phyloP scores from a whole-genome alignment of 2,113 vertebrate genomes.

The Thermophis baileyi region DNA sequence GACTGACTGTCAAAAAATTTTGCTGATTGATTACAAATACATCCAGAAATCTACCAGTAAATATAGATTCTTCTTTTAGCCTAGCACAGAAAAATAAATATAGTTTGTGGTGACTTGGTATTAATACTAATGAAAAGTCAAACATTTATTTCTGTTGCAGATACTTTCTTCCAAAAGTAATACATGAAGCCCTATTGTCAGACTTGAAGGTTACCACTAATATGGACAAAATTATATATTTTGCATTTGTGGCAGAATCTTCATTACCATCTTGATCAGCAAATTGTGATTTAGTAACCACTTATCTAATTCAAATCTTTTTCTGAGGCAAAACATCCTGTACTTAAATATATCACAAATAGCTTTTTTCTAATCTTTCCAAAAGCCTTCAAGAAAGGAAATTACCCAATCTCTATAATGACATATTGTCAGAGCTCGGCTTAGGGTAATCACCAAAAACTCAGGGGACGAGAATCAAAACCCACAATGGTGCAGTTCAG shows the following conservation, averaged over 20 bases:
- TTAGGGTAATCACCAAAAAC: background rate
- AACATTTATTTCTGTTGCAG: background rate
- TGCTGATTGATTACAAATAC: background rate
- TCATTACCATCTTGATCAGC: background rate
- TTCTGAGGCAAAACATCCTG: background rate
- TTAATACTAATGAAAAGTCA: background rate
- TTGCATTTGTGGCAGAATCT: background rate
- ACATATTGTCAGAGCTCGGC: background rate
- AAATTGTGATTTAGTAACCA: background rate
- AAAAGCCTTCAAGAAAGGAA: background rate
- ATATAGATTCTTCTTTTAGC: background rate
- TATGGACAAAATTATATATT: background rate
- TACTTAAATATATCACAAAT: background rate
- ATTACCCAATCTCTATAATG: background rate
- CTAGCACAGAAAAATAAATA: background rate
- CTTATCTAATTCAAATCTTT: background rate
- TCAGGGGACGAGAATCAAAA: background rate
- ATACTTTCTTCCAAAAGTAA: background rate
- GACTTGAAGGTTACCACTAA: background rate
- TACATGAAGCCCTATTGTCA: background rate
- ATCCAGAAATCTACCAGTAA: background rate
- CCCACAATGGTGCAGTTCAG: background rate
- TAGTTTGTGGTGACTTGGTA: background rate
- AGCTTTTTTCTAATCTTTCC: background rate
- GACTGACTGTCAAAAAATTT: background rate